Percentiles rank a stretch among this genome's conserved stretches.
Evolutionary conservation across 2,797 vertebrate genomes (phyloP).

Genomic region (Picus viridis): DNA sequence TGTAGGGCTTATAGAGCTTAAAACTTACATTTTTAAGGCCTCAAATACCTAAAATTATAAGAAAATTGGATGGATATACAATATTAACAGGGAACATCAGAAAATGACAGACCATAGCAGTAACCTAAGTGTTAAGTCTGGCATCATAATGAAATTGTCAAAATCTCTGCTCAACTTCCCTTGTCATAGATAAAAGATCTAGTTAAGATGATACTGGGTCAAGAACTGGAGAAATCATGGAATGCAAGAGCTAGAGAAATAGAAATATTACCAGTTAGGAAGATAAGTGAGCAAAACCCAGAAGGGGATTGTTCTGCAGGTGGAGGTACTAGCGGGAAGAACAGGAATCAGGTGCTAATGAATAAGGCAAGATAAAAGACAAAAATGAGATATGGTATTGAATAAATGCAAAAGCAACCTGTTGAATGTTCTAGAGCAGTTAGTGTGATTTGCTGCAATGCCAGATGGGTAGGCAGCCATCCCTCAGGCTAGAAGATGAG

Average conservation of each 20-base stretch:
- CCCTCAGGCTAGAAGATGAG: too few relatives aligned
- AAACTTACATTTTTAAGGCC: neutral
- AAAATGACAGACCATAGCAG: neutral
- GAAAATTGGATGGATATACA: neutral
- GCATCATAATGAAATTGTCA: neutral
- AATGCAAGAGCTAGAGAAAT: neutral
- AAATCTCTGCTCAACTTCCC: neutral
- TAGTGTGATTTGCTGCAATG: too few relatives aligned
- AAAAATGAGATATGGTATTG: too few relatives aligned
- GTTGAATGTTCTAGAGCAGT: too few relatives aligned
- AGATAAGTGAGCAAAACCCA: neutral
- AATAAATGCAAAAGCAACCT: too few relatives aligned
- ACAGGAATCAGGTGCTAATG: too few relatives aligned
- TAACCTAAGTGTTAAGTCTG: neutral
- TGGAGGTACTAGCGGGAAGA: too few relatives aligned
- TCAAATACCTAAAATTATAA: neutral
- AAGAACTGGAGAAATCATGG: neutral
- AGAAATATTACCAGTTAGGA: neutral
- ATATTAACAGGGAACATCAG: neutral
- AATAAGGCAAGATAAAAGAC: too few relatives aligned
- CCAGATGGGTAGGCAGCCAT: too few relatives aligned
- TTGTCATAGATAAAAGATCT: neutral
- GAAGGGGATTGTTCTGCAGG: too few relatives aligned
- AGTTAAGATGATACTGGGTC: neutral
- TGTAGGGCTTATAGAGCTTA: neutral